Evolutionary conservation across 2,888 invertebrate species (phyloP), one percentile per base, ranked within the genome.

Genomic region (Periphyllus acericola): DNA sequence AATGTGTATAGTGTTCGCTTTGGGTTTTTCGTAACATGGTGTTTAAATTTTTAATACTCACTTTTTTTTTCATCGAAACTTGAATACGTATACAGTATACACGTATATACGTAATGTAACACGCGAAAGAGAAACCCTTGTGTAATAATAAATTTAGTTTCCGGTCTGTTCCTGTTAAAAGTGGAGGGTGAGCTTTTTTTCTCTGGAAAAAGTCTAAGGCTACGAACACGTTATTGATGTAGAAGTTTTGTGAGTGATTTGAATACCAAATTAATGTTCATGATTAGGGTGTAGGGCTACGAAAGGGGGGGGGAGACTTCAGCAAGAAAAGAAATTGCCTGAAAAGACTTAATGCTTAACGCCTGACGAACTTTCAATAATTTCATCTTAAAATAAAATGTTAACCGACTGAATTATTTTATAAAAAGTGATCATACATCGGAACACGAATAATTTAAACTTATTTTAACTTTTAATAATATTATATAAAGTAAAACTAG

Each of bases 201-300:
- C 29, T 19, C 29, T 36, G 32, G 6, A 25, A 46, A 60, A 75
- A 74, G 32, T 46, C 74, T 21, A 46, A 40, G 66, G 46, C 46
- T n/a, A n/a, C 17, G 72, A 66, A 32, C 46, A 66, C 60, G 87
- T 87, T 75, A 81, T 81, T 74, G 72, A 81, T 74, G 87, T 81
- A 66, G 81, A 74, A 81, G n/a, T 66, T 46, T 74, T 32, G 66
- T 74, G 21, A 60, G 40, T 40, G 74, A 87, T 87, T 87, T 87
- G 87, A 87, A 87, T 87, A 87, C 81, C 87, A 81, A 87, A 87
- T 87, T 40, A 87, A 85, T 78, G 84, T 68, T 78, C n/a, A 3
- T n/a, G 46, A 46, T 66, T 76, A 66, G n/a, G 11, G 19, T 46
- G 71, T 36, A 71, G 46, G 40, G 21, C 32, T 75, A 71, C 29